Evolutionary conservation across 2,888 invertebrate genomes (phyloP).

Genomic region (Axea sp.): DNA sequence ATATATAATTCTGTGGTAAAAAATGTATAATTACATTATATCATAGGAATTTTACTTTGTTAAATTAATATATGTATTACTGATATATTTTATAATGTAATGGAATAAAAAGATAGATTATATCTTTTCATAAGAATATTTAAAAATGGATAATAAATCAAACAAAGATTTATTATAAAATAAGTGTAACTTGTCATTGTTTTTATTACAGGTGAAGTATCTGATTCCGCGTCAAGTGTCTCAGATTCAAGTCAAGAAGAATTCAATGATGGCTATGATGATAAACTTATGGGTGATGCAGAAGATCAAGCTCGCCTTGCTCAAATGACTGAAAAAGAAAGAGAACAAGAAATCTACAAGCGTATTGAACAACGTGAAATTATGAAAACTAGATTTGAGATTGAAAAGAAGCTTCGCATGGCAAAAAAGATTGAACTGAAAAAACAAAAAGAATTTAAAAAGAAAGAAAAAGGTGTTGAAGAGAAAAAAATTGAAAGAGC

Average conservation of each 20-base stretch:
- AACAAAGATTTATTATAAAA: too few relatives aligned
- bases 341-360: slow-evolving; percentile 98
- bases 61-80: too few relatives aligned
- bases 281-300: slow-evolving; percentile 97
- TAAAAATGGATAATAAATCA: too few relatives aligned
- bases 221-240: slow-evolving; percentile 83
- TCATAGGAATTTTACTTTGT: too few relatives aligned
- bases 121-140: too few relatives aligned
- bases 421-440: slow-evolving; percentile 88
- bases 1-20: too few relatives aligned
- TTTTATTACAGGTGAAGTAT: slow-evolving; percentile 89
- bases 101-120: slow-evolving; percentile 11
- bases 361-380: slow-evolving; percentile 96
- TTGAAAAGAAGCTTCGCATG: slow-evolving; percentile 93
- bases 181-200: too few relatives aligned
- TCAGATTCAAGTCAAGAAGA: slow-evolving; percentile 88
- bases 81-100: too few relatives aligned
- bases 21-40: too few relatives aligned
- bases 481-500: slow-evolving; percentile 81
- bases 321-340: slow-evolving; percentile 96
- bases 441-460: slow-evolving; percentile 80
- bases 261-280: slow-evolving; percentile 98
- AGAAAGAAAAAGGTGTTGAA: slow-evolving; percentile 78
- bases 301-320: slow-evolving; percentile 94
- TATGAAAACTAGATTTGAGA: slow-evolving; percentile 96